Conservation (phyloP, 2,797 vertebrate genomes). For the Odontamblyopus lacepedii region DNA sequence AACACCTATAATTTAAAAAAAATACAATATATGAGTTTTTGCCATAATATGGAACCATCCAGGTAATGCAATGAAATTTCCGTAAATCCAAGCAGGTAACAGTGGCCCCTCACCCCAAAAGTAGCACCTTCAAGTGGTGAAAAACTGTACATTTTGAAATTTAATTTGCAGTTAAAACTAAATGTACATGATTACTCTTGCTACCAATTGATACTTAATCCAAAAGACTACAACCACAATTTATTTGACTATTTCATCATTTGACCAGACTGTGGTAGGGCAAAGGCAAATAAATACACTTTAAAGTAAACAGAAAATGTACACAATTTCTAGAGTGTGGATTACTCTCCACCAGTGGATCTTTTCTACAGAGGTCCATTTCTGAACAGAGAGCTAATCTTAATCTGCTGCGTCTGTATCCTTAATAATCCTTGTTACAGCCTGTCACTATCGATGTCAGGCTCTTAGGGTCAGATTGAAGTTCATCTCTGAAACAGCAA, state of each 20-base stretch:
- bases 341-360: not conserved
- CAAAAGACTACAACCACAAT: no score
- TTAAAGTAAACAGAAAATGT: not conserved
- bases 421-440: slow-evolving; percentile 15
- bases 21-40: no score
- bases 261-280: not conserved
- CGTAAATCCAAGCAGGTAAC: no score
- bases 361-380: slow-evolving; percentile 1
- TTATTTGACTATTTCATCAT: not conserved
- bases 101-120: no score
- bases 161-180: no score
- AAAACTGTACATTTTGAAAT: no score
- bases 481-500: slow-evolving; percentile 2
- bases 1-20: no score
- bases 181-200: no score
- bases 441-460: slow-evolving; percentile 11
- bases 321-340: not conserved
- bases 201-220: no score
- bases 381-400: slow-evolving; percentile 6
- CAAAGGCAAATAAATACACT: not conserved
- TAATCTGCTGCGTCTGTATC: slow-evolving; percentile 27
- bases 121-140: no score
- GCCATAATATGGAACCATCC: no score
- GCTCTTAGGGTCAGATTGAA: slow-evolving; percentile 16
- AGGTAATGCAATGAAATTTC: no score